phyloP scores from a whole-genome alignment of 2,888 invertebrate genomes.

The Drosophila multiciliata region DNA sequence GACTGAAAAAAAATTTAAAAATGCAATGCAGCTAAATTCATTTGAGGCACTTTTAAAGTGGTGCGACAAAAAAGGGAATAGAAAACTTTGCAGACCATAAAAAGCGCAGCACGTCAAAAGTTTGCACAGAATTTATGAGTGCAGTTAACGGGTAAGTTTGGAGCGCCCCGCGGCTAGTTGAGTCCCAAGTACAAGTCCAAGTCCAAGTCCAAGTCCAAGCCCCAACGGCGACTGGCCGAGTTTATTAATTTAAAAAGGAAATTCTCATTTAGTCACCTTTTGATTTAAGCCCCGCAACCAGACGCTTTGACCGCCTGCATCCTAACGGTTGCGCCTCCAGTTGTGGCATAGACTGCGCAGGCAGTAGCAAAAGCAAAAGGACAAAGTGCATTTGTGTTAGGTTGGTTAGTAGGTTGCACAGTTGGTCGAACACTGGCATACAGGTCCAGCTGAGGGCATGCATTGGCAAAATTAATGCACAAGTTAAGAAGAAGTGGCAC shows the following conservation, averaged over 20 bases:
- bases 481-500: slow-evolving; percentile 25
- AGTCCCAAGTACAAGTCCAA: slow-evolving; percentile 9
- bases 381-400: slow-evolving; percentile 12
- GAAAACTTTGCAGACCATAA: slow-evolving; percentile 58
- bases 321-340: slow-evolving; percentile 7
- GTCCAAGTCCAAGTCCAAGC: slow-evolving; percentile 15
- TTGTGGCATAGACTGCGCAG: background rate
- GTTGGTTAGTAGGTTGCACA: slow-evolving; percentile 36
- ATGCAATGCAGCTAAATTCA: slow-evolving; percentile 27
- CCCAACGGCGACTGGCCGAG: slow-evolving; percentile 43
- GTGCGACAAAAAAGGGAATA: slow-evolving; percentile 33
- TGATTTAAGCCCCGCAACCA: slow-evolving; percentile 68
- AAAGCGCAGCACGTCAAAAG: slow-evolving; percentile 72
- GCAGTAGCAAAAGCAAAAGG: background rate
- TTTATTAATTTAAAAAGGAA: slow-evolving; percentile 84
- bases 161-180: slow-evolving; percentile 35
- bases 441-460: background rate
- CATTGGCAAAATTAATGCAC: slow-evolving; percentile 7
- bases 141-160: slow-evolving; percentile 75
- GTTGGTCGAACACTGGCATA: slow-evolving; percentile 24
- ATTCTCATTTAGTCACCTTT: slow-evolving; percentile 84
- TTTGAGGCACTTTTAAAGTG: slow-evolving; percentile 24
- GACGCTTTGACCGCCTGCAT: slow-evolving; percentile 19
- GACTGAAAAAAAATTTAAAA: slow-evolving; percentile 17
- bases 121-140: slow-evolving; percentile 74